Percentiles rank a stretch among this genome's conserved stretches.
Conservation (phyloP, 2,888 invertebrate genomes). For the Mimas tiliae region DNA sequence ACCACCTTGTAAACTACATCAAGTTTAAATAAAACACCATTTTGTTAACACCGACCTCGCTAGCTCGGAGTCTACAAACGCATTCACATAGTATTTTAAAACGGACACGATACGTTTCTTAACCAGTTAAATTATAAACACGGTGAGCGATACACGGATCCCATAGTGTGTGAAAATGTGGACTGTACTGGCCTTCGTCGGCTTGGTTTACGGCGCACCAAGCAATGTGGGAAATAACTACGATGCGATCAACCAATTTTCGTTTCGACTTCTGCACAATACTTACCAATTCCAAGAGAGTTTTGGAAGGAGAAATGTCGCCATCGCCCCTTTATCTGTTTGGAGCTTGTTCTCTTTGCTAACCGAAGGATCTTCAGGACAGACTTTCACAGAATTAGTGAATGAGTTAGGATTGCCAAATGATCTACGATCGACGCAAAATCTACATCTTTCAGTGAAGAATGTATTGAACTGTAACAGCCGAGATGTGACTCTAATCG, state of each 20-base stretch:
- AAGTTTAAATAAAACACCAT: not conserved
- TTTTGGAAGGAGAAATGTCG: constrained; percentile 67
- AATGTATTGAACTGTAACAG: constrained; percentile 58
- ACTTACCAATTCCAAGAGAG: constrained; percentile 69
- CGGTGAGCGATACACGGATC: constrained; percentile 62
- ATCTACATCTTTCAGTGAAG: constrained; percentile 61
- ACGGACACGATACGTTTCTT: constrained; percentile 49
- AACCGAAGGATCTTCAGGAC: constrained; percentile 73
- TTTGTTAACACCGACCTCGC: constrained; percentile 19
- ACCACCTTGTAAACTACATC: not conserved
- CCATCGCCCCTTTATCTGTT: constrained; percentile 71
- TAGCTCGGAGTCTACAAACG: constrained; percentile 23
- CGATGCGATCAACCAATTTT: constrained; percentile 65
- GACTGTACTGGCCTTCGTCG: constrained; percentile 40
- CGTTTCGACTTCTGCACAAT: constrained; percentile 67
- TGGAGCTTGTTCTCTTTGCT: constrained; percentile 75
- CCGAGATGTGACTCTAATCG: constrained; percentile 62
- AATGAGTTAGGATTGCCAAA: constrained; percentile 61
- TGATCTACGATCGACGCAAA: constrained; percentile 65
- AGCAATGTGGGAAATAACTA: constrained; percentile 53
- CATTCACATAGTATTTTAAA: constrained; percentile 27
- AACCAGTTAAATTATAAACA: constrained; percentile 67
- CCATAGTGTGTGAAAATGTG: constrained; percentile 44
- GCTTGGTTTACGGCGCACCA: constrained; percentile 59
- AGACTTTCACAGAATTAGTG: constrained; percentile 71